Percentiles rank a stretch among this genome's conserved stretches.
Conservation (phyloP, 2,888 invertebrate species). For the Chelonus formosanus region DNA sequence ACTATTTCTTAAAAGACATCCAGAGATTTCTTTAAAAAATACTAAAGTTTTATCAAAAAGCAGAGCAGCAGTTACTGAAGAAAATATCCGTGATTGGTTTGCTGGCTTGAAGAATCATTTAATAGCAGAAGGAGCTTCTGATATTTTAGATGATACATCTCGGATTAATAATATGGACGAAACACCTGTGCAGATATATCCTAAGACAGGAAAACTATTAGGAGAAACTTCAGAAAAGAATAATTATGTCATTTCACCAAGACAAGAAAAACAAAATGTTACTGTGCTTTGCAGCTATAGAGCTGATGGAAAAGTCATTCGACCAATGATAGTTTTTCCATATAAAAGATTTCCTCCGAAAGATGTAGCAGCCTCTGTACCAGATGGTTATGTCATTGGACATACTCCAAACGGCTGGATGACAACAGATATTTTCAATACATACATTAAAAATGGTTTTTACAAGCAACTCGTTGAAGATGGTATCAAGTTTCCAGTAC, state of each 20-base stretch:
- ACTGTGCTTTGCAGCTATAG: slow-evolving; percentile 38
- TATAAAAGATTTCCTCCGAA: slow-evolving; percentile 47
- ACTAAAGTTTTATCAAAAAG: slow-evolving; percentile 45
- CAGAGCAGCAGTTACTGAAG: slow-evolving; percentile 44
- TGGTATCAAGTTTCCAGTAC: slow-evolving; percentile 42
- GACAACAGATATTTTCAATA: no score
- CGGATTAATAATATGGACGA: slow-evolving; percentile 44
- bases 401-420: no score
- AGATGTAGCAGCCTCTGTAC: slow-evolving; percentile 32
- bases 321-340: slow-evolving; percentile 50
- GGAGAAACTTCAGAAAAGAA: slow-evolving; percentile 40
- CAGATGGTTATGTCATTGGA: slow-evolving; percentile 44
- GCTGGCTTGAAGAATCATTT: slow-evolving; percentile 39
- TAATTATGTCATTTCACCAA: slow-evolving; percentile 39
- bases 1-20: slow-evolving; percentile 46
- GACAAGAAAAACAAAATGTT: slow-evolving; percentile 42
- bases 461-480: no score
- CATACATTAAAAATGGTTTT: no score
- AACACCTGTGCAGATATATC: slow-evolving; percentile 37
- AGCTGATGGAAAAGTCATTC: slow-evolving; percentile 47
- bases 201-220: slow-evolving; percentile 41
- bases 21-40: slow-evolving; percentile 42
- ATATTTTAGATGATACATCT: slow-evolving; percentile 34
- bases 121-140: slow-evolving; percentile 36
- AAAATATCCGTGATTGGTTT: slow-evolving; percentile 44